A percentile compares a stretch with the other conserved stretches of the same genome.
Conservation (phyloP, 1,140 invertebrate species). For the Achroia grisella region DNA sequence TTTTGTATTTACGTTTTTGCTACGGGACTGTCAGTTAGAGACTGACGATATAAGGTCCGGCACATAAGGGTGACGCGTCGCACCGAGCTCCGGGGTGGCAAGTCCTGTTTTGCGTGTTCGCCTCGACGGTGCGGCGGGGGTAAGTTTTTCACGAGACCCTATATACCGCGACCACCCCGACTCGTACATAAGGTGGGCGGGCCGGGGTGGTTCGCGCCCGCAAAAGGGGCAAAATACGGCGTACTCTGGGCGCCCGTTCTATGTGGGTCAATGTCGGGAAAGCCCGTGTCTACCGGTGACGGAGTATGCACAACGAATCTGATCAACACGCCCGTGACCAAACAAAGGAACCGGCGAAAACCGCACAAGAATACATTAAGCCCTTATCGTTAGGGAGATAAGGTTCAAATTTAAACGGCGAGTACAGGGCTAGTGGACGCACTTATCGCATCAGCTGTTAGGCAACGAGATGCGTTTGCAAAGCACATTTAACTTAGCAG, state of each 20-base stretch:
- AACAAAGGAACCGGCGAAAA: constrained; percentile 53
- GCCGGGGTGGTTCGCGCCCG: constrained; percentile 66
- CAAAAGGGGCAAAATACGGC: constrained; percentile 73
- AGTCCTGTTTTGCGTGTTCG: constrained; percentile 70
- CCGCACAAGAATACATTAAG: constrained; percentile 19
- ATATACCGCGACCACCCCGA: constrained; percentile 70
- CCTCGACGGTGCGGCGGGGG: constrained; percentile 40
- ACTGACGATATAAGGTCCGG: constrained; percentile 30
- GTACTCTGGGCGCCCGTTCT: constrained; percentile 72
- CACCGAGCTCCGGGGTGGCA: constrained; percentile 43
- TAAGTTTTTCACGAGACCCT: constrained; percentile 72
- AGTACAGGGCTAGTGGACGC: neutral
- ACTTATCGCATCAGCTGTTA: constrained; percentile 2
- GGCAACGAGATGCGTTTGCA: neutral
- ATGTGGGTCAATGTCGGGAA: constrained; percentile 77
- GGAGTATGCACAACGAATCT: constrained; percentile 73
- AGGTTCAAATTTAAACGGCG: constrained; percentile 25
- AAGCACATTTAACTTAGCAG: no score
- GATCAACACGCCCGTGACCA: constrained; percentile 71
- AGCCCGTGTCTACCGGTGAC: constrained; percentile 74
- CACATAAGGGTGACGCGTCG: constrained; percentile 46
- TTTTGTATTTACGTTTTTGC: neutral
- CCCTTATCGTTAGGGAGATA: constrained; percentile 30
- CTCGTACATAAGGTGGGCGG: constrained; percentile 71
- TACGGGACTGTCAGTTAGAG: constrained; percentile 2